Percentiles rank a stretch among this genome's conserved stretches.
Evolutionary conservation across 1,140 invertebrate species (phyloP).

Genomic region (Rhopalosiphum padi): DNA sequence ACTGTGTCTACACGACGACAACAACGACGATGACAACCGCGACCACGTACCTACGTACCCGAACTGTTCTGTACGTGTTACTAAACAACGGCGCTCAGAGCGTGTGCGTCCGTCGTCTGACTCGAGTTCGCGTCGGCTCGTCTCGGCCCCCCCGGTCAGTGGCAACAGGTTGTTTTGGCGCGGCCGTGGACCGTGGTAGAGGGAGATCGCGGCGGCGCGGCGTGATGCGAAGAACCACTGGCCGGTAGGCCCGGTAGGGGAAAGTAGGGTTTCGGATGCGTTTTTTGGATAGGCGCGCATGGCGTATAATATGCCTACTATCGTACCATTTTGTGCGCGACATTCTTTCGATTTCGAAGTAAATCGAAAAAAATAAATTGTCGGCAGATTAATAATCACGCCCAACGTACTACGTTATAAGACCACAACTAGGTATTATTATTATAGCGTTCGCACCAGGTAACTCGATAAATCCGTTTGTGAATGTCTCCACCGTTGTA

Average conservation of each 20-base stretch:
- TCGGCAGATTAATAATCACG: neutral
- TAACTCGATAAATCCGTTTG: neutral
- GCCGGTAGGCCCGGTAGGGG: neutral
- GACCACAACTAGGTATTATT: neutral
- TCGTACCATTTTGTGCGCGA: neutral
- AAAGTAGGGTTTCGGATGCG: neutral
- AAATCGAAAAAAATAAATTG: neutral
- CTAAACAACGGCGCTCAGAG: neutral
- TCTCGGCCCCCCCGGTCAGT: neutral
- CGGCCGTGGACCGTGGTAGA: neutral
- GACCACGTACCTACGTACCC: neutral
- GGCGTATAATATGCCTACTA: neutral
- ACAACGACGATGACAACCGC: neutral
- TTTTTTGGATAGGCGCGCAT: neutral
- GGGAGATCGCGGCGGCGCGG: neutral
- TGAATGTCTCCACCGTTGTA: neutral
- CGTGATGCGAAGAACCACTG: neutral
- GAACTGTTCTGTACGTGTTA: neutral
- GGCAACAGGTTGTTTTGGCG: conserved; percentile 30
- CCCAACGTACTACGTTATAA: neutral
- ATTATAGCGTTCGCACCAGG: too few relatives aligned
- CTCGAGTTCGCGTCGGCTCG: conserved; percentile 8
- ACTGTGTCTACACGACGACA: neutral
- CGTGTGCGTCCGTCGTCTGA: neutral
- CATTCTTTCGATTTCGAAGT: neutral